These are phyloP conservation scores for Aegotheles bennettii DNA, from an alignment of 2,113 vertebrate species.

Conservation along the genomic window DNA sequence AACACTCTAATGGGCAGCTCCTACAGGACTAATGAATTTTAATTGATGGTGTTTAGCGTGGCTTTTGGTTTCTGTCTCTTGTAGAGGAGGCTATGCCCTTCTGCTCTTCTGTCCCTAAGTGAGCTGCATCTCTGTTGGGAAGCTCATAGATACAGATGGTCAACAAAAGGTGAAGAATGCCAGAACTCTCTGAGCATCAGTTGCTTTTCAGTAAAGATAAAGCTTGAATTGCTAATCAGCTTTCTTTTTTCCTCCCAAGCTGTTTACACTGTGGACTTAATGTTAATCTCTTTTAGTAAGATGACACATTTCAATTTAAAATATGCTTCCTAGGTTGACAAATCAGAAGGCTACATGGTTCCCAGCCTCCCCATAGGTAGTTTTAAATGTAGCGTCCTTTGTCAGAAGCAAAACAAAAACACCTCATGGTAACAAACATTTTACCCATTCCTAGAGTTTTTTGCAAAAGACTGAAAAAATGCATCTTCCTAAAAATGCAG, in stretches of 20 bases:
- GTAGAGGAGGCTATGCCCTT: conserved; percentile 71
- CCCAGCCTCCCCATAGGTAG: conserved; percentile 1
- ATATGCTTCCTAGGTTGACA: conserved; percentile 53
- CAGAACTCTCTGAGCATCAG: conserved; percentile 64
- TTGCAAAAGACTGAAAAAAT: conserved; percentile 9
- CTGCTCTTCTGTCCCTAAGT: conserved; percentile 72
- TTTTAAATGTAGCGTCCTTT: conserved; percentile 55
- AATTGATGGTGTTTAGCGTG: conserved; percentile 80
- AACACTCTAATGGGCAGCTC: conserved; percentile 77
- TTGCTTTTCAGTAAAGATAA: conserved; percentile 73
- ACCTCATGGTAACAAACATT: background rate
- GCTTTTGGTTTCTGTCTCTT: conserved; percentile 70
- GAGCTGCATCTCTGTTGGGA: conserved; percentile 64
- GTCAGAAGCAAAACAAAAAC: background rate
- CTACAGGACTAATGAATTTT: conserved; percentile 85
- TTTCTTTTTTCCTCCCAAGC: conserved; percentile 73
- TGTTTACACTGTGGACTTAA: conserved; percentile 64
- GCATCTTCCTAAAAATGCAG: background rate
- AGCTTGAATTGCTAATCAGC: conserved; percentile 81
- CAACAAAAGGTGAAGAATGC: conserved; percentile 82
- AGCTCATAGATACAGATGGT: conserved; percentile 83
- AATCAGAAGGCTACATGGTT: conserved; percentile 25
- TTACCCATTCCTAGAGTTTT: background rate
- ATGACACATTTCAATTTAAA: conserved; percentile 71
- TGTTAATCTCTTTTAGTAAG: conserved; percentile 66